Evolutionary conservation across 2,888 invertebrate genomes (phyloP), one percentile per base, ranked within the genome.

Genomic region (Trilocha varians): DNA sequence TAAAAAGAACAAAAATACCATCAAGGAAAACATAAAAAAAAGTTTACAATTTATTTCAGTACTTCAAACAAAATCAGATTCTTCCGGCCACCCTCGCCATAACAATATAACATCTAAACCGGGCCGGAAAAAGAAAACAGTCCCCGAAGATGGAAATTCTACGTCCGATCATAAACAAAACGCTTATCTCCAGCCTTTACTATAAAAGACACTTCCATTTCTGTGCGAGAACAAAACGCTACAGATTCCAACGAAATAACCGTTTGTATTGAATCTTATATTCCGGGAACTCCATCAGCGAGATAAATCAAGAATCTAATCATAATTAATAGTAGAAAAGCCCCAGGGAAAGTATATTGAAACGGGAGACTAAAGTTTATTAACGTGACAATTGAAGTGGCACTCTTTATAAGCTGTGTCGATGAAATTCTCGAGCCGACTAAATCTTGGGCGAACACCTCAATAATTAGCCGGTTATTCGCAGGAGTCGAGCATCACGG

Each of bases 401-500:
- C 62, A 62, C 55, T 59, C 60, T 53, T 58, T 55, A 59, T 57
- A 57, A 60, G 57, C 53, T 43, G 44, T 48, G 50, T 49, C 65
- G 56, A 67, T 67, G 44, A 45, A 46, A 46, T 46, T 50, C 53
- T 45, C 43, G 42, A 48, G 54, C 50, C 49, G 55, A 55, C 63
- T 59, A 65, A 71, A 76, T 71, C 72, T 69, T 65, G 62, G 59
- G 58, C 62, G 66, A 70, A 73, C 71, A 78, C 77, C 74, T 78
- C 66, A 69, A 78, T 77, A 82, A 79, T 80, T 82, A 83, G 76
- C 61, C 72, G 70, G 75, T 74, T 76, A 78, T 75, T 74, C 75
- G 62, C 70, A 64, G 72, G 62, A 69, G 63, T 60, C 64, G 65
- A 72, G 70, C 72, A 65, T 72, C 70, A 70, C 62, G 67, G 55